Conservation (phyloP, 2,113 vertebrate genomes). For the Sander lucioperca region DNA sequence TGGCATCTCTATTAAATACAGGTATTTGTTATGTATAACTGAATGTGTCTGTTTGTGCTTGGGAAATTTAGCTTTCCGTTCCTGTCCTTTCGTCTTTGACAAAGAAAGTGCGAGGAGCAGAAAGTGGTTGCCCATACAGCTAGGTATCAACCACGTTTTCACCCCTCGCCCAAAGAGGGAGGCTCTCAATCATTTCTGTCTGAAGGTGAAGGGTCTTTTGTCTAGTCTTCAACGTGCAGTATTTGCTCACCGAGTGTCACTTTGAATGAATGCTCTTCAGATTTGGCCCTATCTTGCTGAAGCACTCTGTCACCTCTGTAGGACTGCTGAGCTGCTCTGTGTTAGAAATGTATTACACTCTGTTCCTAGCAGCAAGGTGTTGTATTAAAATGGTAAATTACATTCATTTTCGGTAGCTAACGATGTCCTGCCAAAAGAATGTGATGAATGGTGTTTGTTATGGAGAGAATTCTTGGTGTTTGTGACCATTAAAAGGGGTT, state of each 20-base stretch:
- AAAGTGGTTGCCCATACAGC: not conserved
- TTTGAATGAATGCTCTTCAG: conserved; percentile 24
- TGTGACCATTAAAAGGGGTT: conserved; percentile 34
- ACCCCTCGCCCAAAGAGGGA: not conserved
- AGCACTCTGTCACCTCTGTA: conserved; percentile 18
- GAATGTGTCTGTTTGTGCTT: conserved; percentile 3
- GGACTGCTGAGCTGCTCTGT: not conserved
- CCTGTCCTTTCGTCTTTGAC: conserved; percentile 2
- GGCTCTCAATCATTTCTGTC: conserved; percentile 14
- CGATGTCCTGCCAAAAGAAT: not conserved
- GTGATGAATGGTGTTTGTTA: conserved; percentile 39
- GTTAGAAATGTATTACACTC: conserved; percentile 6
- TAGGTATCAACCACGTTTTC: not conserved
- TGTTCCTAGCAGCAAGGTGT: not conserved
- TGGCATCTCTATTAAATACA: conserved; percentile 20
- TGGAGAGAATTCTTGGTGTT: conserved; percentile 24
- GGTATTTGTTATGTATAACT: conserved; percentile 24
- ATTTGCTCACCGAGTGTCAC: conserved; percentile 31
- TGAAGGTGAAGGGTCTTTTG: conserved; percentile 28
- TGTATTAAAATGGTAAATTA: conserved; percentile 9
- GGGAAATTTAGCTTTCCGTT: not conserved
- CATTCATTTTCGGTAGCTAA: not conserved
- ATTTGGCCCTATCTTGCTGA: conserved; percentile 10
- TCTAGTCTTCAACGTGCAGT: not conserved
- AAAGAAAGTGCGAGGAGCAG: not conserved